phyloP scores from a whole-genome alignment of 1,140 invertebrate genomes.

The Fopius arisanus region DNA sequence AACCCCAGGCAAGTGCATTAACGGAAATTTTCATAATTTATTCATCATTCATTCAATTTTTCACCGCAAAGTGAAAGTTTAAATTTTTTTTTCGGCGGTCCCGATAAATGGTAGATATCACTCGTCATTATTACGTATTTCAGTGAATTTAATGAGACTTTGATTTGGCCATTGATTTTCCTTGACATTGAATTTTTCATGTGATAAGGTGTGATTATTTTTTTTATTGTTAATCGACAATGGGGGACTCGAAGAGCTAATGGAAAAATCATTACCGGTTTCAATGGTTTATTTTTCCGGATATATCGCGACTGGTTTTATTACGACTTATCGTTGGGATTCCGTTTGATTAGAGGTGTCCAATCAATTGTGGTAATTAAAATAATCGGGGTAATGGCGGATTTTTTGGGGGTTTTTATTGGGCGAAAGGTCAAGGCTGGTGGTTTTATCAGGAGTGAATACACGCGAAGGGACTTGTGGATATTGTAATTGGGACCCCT shows the following conservation, averaged over 20 bases:
- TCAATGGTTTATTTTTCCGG: not conserved
- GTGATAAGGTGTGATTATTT: no score
- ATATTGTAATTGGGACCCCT: not conserved
- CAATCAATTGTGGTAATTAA: not conserved
- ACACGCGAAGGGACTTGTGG: not conserved
- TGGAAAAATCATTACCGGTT: not conserved
- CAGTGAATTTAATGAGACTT: no score
- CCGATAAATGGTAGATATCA: not conserved
- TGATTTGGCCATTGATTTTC: not conserved
- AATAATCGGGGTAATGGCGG: not conserved
- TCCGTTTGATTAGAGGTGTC: not conserved
- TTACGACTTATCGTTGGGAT: not conserved
- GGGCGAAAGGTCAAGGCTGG: not conserved
- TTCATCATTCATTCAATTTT: not conserved
- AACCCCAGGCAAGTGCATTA: not conserved
- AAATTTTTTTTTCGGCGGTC: not conserved
- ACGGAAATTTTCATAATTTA: not conserved
- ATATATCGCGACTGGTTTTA: conserved; percentile 1
- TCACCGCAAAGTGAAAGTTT: not conserved
- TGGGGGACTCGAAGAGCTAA: not conserved
- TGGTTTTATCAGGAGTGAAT: not conserved
- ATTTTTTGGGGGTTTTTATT: no score
- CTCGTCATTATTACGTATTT: not conserved
- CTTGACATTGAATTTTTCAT: no score
- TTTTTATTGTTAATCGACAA: not conserved